Conservation (phyloP, 2,797 vertebrate species). For the Sebastes umbrosus region DNA sequence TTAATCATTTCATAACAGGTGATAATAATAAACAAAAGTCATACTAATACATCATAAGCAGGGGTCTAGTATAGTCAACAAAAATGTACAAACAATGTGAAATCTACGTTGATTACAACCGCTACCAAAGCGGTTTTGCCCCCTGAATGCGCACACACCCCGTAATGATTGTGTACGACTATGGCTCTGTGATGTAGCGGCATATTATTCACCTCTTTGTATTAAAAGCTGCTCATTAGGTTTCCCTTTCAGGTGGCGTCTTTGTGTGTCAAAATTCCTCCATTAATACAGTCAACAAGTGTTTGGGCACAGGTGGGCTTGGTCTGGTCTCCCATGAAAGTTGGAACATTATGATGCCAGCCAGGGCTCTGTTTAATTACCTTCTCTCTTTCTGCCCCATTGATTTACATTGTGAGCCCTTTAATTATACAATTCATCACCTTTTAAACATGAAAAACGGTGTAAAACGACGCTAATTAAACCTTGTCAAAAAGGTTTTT, state of each 20-base stretch:
- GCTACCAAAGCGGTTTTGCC: too few relatives aligned
- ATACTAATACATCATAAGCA: too few relatives aligned
- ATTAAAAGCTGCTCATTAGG: constrained; percentile 26
- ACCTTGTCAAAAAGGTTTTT: constrained; percentile 83
- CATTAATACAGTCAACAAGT: constrained; percentile 62
- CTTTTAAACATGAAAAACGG: constrained; percentile 91
- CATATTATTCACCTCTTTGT: constrained; percentile 10
- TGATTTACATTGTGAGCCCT: constrained; percentile 89
- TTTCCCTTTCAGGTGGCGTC: constrained; percentile 17
- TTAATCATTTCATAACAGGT: too few relatives aligned
- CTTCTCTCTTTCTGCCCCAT: constrained; percentile 83
- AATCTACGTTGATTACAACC: too few relatives aligned
- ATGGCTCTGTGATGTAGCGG: background rate
- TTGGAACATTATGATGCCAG: constrained; percentile 61
- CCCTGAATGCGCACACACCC: too few relatives aligned
- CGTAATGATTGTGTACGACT: too few relatives aligned
- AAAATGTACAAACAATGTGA: too few relatives aligned
- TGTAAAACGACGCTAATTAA: constrained; percentile 88
- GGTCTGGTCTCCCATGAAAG: constrained; percentile 55
- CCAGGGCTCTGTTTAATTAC: constrained; percentile 84
- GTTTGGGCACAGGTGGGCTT: constrained; percentile 6
- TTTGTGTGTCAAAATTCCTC: constrained; percentile 28
- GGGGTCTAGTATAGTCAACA: too few relatives aligned
- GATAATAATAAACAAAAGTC: too few relatives aligned
- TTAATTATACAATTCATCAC: constrained; percentile 95